Evolutionary conservation across 2,888 invertebrate genomes (phyloP), one percentile per base, ranked within the genome.

Genomic region (Caenorhabditis doughertyi): DNA sequence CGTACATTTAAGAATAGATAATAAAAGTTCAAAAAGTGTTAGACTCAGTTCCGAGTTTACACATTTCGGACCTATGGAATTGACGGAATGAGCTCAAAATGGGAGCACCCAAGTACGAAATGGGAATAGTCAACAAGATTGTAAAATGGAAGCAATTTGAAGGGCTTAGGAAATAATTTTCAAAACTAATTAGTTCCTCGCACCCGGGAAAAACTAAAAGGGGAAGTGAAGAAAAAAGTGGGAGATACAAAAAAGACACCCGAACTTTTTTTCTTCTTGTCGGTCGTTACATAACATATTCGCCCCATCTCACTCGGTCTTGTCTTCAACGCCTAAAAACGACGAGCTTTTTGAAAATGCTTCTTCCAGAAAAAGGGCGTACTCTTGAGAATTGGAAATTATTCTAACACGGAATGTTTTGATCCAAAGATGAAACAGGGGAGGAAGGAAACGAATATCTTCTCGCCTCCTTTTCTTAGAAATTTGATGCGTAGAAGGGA

Each of bases 321-420:
- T 47, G 29, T 29, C 62, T 32, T 25, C 62, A 47, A 35, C 39
- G 42, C 23, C 27, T 18, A 7, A 29, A 44, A 47, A 44, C 16
- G 64, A 4, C 16, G 9, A 13, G n/a, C 7, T 39, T 29, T 47
- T 3, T 4, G 18, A 47, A 47, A 47, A 47, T 47, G 44, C 44
- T 47, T n/a, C n/a, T n/a, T 49, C 51, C 65, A 23, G 47, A 51
- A 51, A 65, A 62, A 18, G 47, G 60, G 65, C 51, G 65, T 51
- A 65, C 65, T 65, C 65, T 65, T 65, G 65, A 65, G 65, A 65
- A 65, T 64, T 65, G 65, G 51, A 65, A 65, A 65, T 51, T 65
- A 65, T 65, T 65, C 35, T 51, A 51, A 65, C 65, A 65, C 65
- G 51, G 35, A 65, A 65, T 51, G 65, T 51, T 65, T 49, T 51